A percentile compares a stretch with the other conserved stretches of the same genome.
Conservation (phyloP, 2,888 invertebrate genomes). For the Bembecia ichneumoniformis region DNA sequence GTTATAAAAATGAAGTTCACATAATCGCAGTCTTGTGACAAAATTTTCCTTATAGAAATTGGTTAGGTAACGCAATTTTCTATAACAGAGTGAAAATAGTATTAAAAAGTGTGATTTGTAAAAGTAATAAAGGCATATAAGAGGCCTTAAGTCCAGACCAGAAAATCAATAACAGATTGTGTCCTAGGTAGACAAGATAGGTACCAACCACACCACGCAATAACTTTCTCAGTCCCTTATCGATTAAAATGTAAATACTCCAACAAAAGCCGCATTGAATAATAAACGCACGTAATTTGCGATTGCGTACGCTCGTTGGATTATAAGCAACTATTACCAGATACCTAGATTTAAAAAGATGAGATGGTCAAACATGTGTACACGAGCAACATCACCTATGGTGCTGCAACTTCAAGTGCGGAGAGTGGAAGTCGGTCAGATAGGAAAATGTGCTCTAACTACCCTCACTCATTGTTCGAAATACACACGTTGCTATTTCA, state of each 20-base stretch:
- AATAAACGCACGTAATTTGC: slow-evolving; percentile 3
- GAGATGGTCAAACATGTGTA: neutral
- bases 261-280: slow-evolving; percentile 9
- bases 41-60: too few species aligned
- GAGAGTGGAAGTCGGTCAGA: too few species aligned
- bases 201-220: neutral
- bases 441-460: too few species aligned
- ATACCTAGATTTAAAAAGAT: neutral
- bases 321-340: neutral
- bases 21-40: too few species aligned
- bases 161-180: neutral
- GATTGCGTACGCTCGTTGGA: neutral
- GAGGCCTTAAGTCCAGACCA: neutral
- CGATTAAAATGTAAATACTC: slow-evolving; percentile 12
- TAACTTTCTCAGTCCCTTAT: slow-evolving; percentile 3
- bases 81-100: too few species aligned
- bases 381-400: neutral
- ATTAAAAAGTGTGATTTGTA: too few species aligned
- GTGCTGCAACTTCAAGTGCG: neutral
- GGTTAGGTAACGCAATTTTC: too few species aligned
- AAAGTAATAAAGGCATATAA: too few species aligned
- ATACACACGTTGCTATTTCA: too few species aligned
- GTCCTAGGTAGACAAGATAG: neutral
- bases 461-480: too few species aligned
- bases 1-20: too few species aligned